Evolutionary conservation across 2,888 invertebrate genomes (phyloP).

Genomic region (Caenorhabditis sp.): DNA sequence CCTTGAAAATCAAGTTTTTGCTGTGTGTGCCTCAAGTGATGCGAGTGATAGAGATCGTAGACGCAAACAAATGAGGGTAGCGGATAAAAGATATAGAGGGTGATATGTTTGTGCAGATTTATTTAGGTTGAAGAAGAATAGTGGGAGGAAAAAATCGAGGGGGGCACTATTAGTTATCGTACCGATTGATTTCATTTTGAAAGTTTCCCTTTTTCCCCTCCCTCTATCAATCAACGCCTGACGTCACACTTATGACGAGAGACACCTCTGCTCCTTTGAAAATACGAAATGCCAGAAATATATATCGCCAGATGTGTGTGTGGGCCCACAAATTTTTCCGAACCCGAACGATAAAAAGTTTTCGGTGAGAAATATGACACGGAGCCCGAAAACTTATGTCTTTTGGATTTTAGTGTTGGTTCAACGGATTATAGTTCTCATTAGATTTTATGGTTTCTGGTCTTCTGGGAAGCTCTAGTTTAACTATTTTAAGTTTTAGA

Average conservation of each 20-base stretch:
- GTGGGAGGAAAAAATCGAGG: constrained; percentile 1
- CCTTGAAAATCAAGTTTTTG: constrained; percentile 49
- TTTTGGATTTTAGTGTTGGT: not conserved
- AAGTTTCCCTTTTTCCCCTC: not conserved
- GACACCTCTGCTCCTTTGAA: constrained; percentile 3
- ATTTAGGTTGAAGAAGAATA: not conserved
- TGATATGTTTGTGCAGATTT: constrained; percentile 41
- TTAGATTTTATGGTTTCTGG: not conserved
- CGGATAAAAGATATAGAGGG: constrained; percentile 28
- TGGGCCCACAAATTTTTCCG: not conserved
- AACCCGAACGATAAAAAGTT: constrained; percentile 22
- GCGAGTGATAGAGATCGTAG: constrained; percentile 2
- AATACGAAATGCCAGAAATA: constrained; percentile 3
- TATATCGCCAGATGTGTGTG: constrained; percentile 35
- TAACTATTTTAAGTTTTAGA: not conserved
- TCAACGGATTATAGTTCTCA: not conserved
- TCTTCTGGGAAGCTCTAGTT: not conserved
- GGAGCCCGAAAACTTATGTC: constrained; percentile 25
- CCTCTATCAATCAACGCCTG: not conserved
- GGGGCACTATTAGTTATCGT: constrained; percentile 36
- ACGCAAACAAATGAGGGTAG: constrained; percentile 37
- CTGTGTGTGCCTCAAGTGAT: constrained; percentile 21
- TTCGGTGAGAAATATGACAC: constrained; percentile 40
- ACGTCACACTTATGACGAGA: constrained; percentile 11
- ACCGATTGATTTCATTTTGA: constrained; percentile 37